Evolutionary conservation across 2,113 vertebrate species (phyloP), one percentile per base, ranked within the genome.

Genomic region (Antigone vipio): DNA sequence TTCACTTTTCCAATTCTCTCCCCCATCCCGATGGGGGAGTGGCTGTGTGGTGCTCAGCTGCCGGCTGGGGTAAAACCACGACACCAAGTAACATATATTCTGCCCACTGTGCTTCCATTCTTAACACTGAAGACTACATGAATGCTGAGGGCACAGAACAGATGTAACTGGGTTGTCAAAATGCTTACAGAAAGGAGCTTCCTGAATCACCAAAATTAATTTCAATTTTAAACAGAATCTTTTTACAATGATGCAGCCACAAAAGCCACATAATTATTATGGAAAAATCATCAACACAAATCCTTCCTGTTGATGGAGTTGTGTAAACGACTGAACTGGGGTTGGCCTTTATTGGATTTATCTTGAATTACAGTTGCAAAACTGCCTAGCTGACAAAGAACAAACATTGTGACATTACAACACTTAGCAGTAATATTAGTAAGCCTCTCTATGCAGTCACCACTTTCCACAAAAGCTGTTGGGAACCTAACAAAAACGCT

Each of bases 151-250:
- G 30, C 34, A 80, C 15, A 66, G 12, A 66, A 63, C 9, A 7
- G 3, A 56, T 4, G 0, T 13, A 52, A 49, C 1, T 2, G 0
- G 5, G 1, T 3, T 23, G 32, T 34, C 24, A 63, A 74, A 71
- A 50, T 0, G 9, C 9, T 58, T 14, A 7, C 12, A 77, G 17
- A 38, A 81, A 35, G 12, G 38, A 81, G 8, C 9, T 45, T 45
- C 27, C 16, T 3, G 29, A 80, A 45, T 12, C 23, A 56, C 3
- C 2, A 38, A 21, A 68, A 26, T 6, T 47, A 0, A 63, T 24
- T n/a, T 63, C 4, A 7, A 10, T 29, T 45, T 88, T 15, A 75
- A 64, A 29, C 7, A 66, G 40, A 9, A 7, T 40, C 10, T 24
- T 84, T 81, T 66, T 60, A 34, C 9, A 47, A 47, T 7, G 8